These are phyloP conservation scores for Enteromius unitaeniatus DNA, from an alignment of 2,797 vertebrate species.

Conservation along the genomic window DNA sequence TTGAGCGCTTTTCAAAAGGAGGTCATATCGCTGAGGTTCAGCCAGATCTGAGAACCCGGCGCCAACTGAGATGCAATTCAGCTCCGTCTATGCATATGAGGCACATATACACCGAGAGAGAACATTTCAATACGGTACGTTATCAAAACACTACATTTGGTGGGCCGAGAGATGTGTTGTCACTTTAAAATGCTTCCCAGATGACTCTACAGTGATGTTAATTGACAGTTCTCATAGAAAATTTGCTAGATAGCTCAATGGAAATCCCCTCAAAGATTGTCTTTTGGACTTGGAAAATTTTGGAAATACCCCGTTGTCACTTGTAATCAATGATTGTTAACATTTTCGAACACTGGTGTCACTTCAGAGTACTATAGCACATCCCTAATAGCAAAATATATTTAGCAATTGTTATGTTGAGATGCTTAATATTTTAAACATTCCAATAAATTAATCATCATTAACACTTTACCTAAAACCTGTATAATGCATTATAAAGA, in stretches of 20 bases:
- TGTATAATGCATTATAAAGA: neutral
- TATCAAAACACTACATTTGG: neutral
- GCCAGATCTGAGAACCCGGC: conserved; percentile 62
- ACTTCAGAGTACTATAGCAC: neutral
- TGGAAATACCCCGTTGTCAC: neutral
- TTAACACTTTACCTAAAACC: neutral
- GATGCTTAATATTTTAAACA: conserved; percentile 1
- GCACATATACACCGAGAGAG: conserved; percentile 22
- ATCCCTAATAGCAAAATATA: neutral
- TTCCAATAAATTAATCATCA: neutral
- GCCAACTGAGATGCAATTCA: conserved; percentile 48
- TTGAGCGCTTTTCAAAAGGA: conserved; percentile 63
- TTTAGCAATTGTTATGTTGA: neutral
- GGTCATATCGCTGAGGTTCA: conserved; percentile 61
- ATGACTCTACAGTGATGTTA: neutral
- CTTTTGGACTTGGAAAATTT: neutral
- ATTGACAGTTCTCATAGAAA: neutral
- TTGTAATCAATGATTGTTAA: neutral
- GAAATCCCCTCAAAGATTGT: neutral
- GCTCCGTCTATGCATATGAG: conserved; percentile 24
- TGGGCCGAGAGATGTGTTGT: neutral
- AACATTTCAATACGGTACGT: neutral
- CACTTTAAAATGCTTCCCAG: neutral
- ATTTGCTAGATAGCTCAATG: neutral
- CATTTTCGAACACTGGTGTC: neutral